Evolutionary conservation across 2,113 vertebrate species (phyloP), one percentile per base, ranked within the genome.

Genomic region (Garra rufa): DNA sequence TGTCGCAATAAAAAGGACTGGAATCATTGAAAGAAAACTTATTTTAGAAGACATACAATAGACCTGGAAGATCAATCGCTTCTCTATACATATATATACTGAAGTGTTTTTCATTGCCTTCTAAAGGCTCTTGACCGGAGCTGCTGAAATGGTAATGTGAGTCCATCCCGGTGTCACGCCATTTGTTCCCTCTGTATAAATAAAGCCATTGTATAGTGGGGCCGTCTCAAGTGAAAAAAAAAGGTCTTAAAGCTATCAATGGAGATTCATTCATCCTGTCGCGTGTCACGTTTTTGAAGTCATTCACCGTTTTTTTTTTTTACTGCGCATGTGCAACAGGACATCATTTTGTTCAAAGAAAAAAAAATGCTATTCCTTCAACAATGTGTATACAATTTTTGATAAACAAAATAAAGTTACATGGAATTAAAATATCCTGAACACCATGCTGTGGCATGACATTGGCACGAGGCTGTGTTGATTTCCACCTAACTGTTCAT

Each of bases 11-110:
- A 24, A 41, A 71, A 63, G 65, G 44, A 73, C 28, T 21, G 71
- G 46, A 48, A 81, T 59, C 83, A 85, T 86, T 89, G 73, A 90
- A 75, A 82, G 85, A 87, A 69, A 70, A 26, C 21, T 44, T 3
- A 44, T 6, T 67, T 67, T 34, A 67, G 70, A 67, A 41, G 83
- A 78, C 83, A 88, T 83, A 90, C 89, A 89, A 80, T 85, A 87
- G 85, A 61, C 73, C 81, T 71, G 81, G 88, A 89, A 89, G 88
- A 92, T 92, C 88, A 91, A 89, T 90, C 85, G 69, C 61, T 9
- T 74, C 38, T 67, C 43, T 21, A 76, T 86, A 79, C 85, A 88
- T 44, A 88, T 78, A 85, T 89, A 84, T 70, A 91, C 65, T 86
- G 81, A 69, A 71, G 78, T 81, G 19, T 89, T 86, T 89, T 93